Conservation (phyloP, 2,888 invertebrate genomes). For the Eupithecia tripunctaria region DNA sequence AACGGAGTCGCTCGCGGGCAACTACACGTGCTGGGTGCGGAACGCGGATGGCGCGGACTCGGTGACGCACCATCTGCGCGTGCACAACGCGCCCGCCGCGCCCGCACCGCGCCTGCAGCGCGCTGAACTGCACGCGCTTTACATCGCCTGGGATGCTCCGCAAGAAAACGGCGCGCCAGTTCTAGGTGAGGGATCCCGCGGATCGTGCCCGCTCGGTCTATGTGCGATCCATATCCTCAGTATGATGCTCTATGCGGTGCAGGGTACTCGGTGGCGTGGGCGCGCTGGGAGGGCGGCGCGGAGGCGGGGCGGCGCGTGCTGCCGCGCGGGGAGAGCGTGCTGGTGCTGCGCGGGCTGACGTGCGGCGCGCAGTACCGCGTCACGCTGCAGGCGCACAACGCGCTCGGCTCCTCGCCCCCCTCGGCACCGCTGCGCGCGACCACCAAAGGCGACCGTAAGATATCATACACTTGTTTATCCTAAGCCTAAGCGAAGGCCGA, state of each 20-base stretch:
- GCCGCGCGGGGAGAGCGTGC: constrained; percentile 75
- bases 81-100: constrained; percentile 75
- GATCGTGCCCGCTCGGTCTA: too few relatives aligned
- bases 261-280: constrained; percentile 69
- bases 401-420: constrained; percentile 87
- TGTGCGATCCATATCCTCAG: too few relatives aligned
- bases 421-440: constrained; percentile 76
- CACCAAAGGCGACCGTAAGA: constrained; percentile 83
- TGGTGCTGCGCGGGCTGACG: constrained; percentile 86
- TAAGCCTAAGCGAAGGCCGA: too few relatives aligned
- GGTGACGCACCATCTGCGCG: constrained; percentile 79
- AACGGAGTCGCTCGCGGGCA: constrained; percentile 85
- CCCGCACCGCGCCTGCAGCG: constrained; percentile 85
- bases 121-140: constrained; percentile 80
- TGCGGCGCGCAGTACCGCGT: constrained; percentile 90
- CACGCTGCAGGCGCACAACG: constrained; percentile 87
- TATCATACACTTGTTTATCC: too few relatives aligned
- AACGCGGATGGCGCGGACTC: constrained; percentile 92
- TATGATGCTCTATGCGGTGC: not conserved
- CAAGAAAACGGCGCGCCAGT: constrained; percentile 56
- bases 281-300: too few relatives aligned
- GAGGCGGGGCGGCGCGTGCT: constrained; percentile 70
- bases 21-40: constrained; percentile 90
- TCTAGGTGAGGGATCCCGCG: constrained; percentile 48
- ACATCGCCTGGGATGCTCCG: constrained; percentile 86